Conservation (phyloP, 2,113 vertebrate genomes). For the Emydocephalus ijimae region DNA sequence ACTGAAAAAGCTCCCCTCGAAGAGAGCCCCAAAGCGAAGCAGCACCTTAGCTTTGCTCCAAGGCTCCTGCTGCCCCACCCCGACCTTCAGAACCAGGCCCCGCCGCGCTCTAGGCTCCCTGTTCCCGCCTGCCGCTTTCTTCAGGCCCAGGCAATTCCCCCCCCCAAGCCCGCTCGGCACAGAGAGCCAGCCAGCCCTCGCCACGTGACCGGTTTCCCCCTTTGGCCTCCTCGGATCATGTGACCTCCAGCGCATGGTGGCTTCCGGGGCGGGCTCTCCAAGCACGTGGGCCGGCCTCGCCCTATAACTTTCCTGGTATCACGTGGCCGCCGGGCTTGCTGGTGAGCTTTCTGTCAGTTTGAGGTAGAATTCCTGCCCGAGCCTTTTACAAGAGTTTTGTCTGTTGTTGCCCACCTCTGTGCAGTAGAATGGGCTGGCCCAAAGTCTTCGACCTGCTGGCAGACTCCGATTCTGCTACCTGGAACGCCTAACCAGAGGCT, state of each 20-base stretch:
- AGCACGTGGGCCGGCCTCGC: not conserved
- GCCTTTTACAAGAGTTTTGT: not conserved
- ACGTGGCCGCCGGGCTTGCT: not conserved
- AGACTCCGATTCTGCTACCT: no score
- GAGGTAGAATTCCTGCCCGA: not conserved
- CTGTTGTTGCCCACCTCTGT: not conserved
- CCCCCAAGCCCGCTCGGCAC: slow-evolving; percentile 22
- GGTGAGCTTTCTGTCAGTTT: not conserved
- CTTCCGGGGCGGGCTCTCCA: not conserved
- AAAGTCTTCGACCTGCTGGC: not conserved
- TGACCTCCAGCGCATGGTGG: not conserved
- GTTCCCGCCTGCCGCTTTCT: not conserved
- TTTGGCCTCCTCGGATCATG: slow-evolving; percentile 22
- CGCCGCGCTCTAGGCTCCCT: not conserved
- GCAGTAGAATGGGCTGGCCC: not conserved
- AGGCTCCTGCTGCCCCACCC: not conserved
- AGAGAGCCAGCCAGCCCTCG: slow-evolving; percentile 22
- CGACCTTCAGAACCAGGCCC: not conserved
- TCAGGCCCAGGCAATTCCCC: not conserved
- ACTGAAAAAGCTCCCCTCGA: not conserved
- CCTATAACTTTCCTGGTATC: not conserved
- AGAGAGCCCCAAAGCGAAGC: not conserved
- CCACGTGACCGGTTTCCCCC: slow-evolving; percentile 32
- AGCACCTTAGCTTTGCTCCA: not conserved
- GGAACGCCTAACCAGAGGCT: no score